These are phyloP conservation scores for Prietella phreatophila DNA, from an alignment of 2,113 vertebrate genomes.

Conservation along the genomic window DNA sequence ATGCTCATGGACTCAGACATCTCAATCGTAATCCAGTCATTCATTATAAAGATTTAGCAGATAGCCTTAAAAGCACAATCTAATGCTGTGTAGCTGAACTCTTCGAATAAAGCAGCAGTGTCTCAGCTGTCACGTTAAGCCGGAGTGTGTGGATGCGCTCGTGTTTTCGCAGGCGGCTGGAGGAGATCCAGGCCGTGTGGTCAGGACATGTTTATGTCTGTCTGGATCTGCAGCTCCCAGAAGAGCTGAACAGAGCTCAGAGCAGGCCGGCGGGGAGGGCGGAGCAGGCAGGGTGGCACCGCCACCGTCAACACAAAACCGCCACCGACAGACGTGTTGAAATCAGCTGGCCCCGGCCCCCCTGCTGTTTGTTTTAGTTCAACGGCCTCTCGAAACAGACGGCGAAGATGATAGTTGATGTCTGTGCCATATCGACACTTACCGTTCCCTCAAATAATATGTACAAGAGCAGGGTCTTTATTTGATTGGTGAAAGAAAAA, in stretches of 20 bases:
- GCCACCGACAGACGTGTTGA: slow-evolving; percentile 47
- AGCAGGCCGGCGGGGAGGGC: slow-evolving; percentile 18
- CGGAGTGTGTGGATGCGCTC: slow-evolving; percentile 12
- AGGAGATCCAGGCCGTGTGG: slow-evolving; percentile 48
- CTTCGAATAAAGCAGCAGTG: slow-evolving; percentile 24
- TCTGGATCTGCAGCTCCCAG: slow-evolving; percentile 52
- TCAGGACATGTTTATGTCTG: slow-evolving; percentile 61
- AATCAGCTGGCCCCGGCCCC: slow-evolving; percentile 29
- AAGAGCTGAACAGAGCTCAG: slow-evolving; percentile 41
- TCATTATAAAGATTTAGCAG: not conserved
- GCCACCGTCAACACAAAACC: slow-evolving; percentile 47
- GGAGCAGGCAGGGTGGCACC: slow-evolving; percentile 44
- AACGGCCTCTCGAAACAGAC: not conserved
- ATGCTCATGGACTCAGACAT: not conserved
- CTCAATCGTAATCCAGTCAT: not conserved
- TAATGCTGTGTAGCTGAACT: not conserved
- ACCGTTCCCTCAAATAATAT: not conserved
- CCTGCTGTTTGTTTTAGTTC: slow-evolving; percentile 37
- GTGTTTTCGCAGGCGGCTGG: slow-evolving; percentile 53
- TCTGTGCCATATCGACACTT: not conserved
- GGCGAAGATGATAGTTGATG: slow-evolving; percentile 32
- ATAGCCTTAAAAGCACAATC: not conserved
- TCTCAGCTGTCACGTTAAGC: not conserved
- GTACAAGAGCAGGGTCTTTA: not conserved
- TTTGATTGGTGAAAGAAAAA: not conserved